Conservation (phyloP, 1,140 invertebrate genomes). For the Leptinotarsa defecta region DNA sequence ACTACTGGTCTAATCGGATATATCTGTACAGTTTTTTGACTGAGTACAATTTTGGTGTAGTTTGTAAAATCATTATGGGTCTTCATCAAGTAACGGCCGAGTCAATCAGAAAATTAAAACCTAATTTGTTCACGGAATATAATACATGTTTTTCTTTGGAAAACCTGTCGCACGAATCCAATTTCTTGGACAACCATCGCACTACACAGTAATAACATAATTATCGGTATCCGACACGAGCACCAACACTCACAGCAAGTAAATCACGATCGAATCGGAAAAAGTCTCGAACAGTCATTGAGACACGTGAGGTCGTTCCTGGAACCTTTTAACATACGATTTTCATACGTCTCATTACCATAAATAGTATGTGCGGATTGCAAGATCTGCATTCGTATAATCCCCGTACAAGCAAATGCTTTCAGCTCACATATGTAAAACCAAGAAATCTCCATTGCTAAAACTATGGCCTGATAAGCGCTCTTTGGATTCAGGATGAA, state of each 20-base stretch:
- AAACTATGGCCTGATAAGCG: slow-evolving; percentile 8
- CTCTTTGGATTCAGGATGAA: slow-evolving; percentile 2
- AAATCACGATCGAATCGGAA: background rate
- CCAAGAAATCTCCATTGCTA: slow-evolving; percentile 8
- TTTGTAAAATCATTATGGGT: no score
- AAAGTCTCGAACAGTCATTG: background rate
- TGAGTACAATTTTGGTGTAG: no score
- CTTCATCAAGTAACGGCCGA: no score
- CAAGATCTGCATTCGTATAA: slow-evolving; percentile 6
- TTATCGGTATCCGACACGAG: background rate
- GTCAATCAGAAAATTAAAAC: no score
- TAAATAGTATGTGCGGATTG: slow-evolving; percentile 2
- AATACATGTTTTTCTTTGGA: no score
- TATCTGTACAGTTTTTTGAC: no score
- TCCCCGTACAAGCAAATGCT: slow-evolving; percentile 4
- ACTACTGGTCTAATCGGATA: no score
- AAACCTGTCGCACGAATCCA: slow-evolving; percentile 1
- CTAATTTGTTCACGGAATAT: no score
- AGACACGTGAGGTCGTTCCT: slow-evolving; percentile 13
- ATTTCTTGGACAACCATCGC: slow-evolving; percentile 6
- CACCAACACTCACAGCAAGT: background rate
- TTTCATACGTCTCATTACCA: slow-evolving; percentile 1
- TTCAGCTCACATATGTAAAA: slow-evolving; percentile 5
- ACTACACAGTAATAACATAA: slow-evolving; percentile 1
- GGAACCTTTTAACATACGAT: slow-evolving; percentile 6